phyloP scores from a whole-genome alignment of 2,113 vertebrate genomes.

The Sturnira hondurensis region DNA sequence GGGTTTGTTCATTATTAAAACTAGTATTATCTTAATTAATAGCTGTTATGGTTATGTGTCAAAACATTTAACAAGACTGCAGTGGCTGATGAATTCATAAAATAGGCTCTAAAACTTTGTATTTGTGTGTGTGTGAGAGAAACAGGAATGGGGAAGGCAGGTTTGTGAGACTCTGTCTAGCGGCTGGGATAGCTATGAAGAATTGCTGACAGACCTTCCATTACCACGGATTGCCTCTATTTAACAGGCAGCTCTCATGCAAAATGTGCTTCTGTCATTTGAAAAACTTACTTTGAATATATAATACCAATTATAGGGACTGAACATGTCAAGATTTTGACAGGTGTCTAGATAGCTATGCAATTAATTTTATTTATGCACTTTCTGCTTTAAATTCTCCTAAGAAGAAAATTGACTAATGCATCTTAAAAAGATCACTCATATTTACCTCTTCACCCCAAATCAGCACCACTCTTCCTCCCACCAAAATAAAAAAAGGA shows the following conservation, averaged over 20 bases:
- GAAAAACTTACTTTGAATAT: conserved; percentile 71
- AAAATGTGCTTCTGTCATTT: conserved; percentile 63
- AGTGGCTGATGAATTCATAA: neutral
- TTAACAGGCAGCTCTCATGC: conserved; percentile 57
- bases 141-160: neutral
- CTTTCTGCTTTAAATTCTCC: conserved; percentile 67
- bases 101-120: neutral
- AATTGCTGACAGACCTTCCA: conserved; percentile 34
- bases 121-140: conserved; percentile 13
- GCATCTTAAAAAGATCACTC: conserved; percentile 21
- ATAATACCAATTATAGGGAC: conserved; percentile 53
- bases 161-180: neutral
- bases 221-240: conserved; percentile 33
- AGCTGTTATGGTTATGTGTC: neutral
- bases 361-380: conserved; percentile 77
- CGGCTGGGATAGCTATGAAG: neutral
- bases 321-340: conserved; percentile 72
- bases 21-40: neutral
- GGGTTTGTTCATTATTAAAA: neutral
- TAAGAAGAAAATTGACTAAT: conserved; percentile 55
- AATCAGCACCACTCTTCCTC: neutral
- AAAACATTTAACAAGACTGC: neutral
- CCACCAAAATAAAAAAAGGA: neutral
- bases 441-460: neutral
- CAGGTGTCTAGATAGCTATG: conserved; percentile 61